A percentile compares a stretch with the other conserved stretches of the same genome.
Evolutionary conservation across 2,797 vertebrate species (phyloP).

Genomic region (Lagodon rhomboides): DNA sequence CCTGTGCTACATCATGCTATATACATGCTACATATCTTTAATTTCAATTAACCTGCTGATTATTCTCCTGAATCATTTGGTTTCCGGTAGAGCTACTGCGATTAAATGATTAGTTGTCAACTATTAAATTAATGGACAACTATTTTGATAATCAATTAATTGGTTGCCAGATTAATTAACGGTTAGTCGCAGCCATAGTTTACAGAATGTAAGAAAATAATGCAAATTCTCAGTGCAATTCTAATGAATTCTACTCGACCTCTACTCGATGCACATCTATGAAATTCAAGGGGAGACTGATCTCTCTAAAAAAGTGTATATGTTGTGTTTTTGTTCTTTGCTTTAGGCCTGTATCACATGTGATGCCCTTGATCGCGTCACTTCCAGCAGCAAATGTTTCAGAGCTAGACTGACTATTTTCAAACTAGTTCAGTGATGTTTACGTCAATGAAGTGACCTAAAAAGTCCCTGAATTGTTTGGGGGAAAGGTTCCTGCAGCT

Average conservation of each 20-base stretch:
- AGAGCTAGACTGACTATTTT: neutral
- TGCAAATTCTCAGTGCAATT: too few species aligned
- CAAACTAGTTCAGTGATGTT: neutral
- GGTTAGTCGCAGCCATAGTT: too few species aligned
- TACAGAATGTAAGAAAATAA: neutral
- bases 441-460: neutral
- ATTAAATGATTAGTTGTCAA: too few species aligned
- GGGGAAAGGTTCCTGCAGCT: neutral
- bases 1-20: neutral
- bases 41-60: neutral
- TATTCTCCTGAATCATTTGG: neutral
- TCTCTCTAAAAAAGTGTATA: neutral
- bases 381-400: slow-evolving; percentile 9
- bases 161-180: too few species aligned
- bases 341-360: neutral
- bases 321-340: neutral
- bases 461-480: slow-evolving; percentile 1
- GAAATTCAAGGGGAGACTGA: neutral
- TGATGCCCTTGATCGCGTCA: neutral
- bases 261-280: neutral
- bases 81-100: too few species aligned
- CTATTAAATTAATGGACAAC: too few species aligned
- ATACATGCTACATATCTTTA: too few species aligned
- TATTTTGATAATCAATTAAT: neutral
- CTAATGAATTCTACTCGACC: too few species aligned